phyloP scores from a whole-genome alignment of 2,797 vertebrate genomes.

The Platalea minor region DNA sequence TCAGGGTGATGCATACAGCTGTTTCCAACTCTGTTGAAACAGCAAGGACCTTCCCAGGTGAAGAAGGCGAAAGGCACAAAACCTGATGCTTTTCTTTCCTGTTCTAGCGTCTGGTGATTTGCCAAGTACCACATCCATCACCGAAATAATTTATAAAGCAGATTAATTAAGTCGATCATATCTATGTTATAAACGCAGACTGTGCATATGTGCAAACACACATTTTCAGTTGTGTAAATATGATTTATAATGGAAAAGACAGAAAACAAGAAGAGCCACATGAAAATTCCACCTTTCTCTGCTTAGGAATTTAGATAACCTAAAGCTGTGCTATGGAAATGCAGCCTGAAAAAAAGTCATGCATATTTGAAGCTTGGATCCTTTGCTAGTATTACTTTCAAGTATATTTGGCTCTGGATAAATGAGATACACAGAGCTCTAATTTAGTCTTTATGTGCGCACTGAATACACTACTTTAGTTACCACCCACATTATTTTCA shows the following conservation, averaged over 20 bases:
- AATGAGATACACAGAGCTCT: background rate
- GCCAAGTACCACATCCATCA: background rate
- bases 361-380: background rate
- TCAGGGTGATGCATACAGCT: background rate
- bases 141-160: background rate
- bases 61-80: background rate
- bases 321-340: background rate
- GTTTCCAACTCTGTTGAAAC: background rate
- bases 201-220: background rate
- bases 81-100: too few species aligned
- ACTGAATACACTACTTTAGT: slow-evolving; percentile 13
- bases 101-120: background rate
- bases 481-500: slow-evolving; percentile 1
- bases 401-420: background rate
- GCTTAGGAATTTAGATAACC: background rate
- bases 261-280: background rate
- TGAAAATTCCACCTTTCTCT: background rate
- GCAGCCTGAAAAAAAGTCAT: background rate
- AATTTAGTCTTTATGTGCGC: slow-evolving; percentile 2
- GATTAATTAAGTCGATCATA: background rate
- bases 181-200: background rate
- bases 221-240: background rate
- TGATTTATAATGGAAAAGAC: background rate
- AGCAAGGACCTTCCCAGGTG: background rate
- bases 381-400: background rate